These are phyloP conservation scores for Natrix natrix DNA, from an alignment of 2,797 vertebrate genomes.

Conservation along the genomic window DNA sequence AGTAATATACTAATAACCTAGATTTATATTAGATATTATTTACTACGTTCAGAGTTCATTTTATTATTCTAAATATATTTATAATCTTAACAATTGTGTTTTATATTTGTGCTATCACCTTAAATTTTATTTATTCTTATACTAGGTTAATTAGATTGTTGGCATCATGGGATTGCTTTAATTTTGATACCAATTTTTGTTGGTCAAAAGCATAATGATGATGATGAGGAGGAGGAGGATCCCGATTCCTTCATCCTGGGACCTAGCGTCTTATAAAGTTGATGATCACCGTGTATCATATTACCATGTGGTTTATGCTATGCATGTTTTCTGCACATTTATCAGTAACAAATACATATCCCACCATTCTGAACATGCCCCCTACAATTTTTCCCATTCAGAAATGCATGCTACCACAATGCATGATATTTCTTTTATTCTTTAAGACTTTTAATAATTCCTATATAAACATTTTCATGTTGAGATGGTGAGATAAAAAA, in stretches of 20 bases:
- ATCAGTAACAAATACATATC: background rate
- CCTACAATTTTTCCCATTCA: background rate
- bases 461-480: background rate
- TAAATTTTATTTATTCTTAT: background rate
- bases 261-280: background rate
- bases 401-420: background rate
- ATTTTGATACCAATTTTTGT: background rate
- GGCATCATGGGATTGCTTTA: background rate
- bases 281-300: background rate
- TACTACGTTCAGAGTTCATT: background rate
- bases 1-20: background rate
- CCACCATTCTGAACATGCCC: background rate
- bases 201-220: background rate
- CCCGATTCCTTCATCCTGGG: background rate
- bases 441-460: background rate
- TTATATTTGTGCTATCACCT: background rate
- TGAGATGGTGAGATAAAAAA: background rate
- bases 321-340: background rate
- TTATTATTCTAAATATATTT: background rate
- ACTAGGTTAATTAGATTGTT: background rate
- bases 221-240: background rate
- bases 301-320: background rate
- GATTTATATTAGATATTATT: background rate
- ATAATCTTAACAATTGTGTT: background rate
- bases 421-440: background rate